Conservation (phyloP, 2,113 vertebrate species). For the Hippocampus mohnikei region DNA sequence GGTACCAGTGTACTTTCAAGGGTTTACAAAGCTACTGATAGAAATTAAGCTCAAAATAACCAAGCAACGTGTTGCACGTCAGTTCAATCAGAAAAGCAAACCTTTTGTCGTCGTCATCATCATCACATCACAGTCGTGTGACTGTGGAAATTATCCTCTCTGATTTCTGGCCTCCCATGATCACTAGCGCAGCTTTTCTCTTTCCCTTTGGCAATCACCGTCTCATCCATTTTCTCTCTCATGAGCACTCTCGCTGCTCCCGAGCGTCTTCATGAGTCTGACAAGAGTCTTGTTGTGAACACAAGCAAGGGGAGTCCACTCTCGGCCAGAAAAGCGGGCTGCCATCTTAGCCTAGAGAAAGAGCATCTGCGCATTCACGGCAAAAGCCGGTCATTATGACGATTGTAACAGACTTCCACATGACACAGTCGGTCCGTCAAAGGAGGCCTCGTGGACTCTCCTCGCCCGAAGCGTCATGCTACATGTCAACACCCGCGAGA, state of each 20-base stretch:
- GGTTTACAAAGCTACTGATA: too few relatives aligned
- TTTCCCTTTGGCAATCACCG: conserved; percentile 31
- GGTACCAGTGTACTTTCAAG: not conserved
- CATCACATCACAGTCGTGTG: too few relatives aligned
- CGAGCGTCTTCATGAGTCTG: conserved; percentile 59
- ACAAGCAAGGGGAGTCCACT: conserved; percentile 33
- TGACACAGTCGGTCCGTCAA: not conserved
- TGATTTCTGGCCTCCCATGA: not conserved
- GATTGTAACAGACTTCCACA: conserved; percentile 5
- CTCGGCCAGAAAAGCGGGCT: conserved; percentile 54
- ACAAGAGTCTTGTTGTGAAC: conserved; percentile 44
- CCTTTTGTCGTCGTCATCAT: not conserved
- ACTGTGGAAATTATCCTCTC: not conserved
- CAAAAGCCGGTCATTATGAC: conserved; percentile 30
- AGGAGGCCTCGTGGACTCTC: not conserved
- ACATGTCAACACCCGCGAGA: not conserved
- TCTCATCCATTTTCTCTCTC: conserved; percentile 21
- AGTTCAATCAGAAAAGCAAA: too few relatives aligned
- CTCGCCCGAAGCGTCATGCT: not conserved
- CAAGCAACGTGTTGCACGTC: too few relatives aligned
- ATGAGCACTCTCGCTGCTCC: conserved; percentile 25
- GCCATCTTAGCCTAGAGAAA: conserved; percentile 44
- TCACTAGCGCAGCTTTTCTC: not conserved
- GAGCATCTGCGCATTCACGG: conserved; percentile 13
- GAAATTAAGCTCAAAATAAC: too few relatives aligned